A percentile compares a stretch with the other conserved stretches of the same genome.
Conservation (phyloP, 2,888 invertebrate species). For the Polyommatus icarus region DNA sequence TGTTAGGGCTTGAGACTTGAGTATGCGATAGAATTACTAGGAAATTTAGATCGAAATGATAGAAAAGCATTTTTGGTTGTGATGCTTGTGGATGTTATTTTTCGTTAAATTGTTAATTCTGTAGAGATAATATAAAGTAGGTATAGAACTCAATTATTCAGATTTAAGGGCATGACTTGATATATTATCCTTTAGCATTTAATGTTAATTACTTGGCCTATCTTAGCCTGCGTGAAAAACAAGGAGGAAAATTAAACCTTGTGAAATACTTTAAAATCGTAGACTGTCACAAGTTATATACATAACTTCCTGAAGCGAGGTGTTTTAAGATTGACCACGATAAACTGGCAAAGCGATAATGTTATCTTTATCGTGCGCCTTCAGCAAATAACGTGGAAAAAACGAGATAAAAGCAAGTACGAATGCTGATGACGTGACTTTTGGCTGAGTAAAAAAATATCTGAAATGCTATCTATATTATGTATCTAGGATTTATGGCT, state of each 20-base stretch:
- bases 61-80: not conserved
- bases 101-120: too few species aligned
- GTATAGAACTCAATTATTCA: too few species aligned
- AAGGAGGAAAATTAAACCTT: conserved; percentile 42
- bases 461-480: not conserved
- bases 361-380: conserved; percentile 67
- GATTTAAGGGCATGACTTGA: too few species aligned
- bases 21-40: not conserved
- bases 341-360: conserved; percentile 29
- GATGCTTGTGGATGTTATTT: not conserved
- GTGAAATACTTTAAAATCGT: conserved; percentile 27
- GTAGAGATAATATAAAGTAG: too few species aligned
- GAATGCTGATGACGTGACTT: conserved; percentile 56
- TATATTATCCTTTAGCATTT: not conserved
- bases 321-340: conserved; percentile 26
- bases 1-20: not conserved
- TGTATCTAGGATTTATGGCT: not conserved
- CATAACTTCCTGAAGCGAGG: conserved; percentile 28
- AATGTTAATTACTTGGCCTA: not conserved
- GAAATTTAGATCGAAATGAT: not conserved
- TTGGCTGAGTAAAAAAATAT: not conserved
- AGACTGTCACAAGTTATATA: conserved; percentile 8
- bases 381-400: conserved; percentile 77
- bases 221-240: not conserved
- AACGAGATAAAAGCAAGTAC: conserved; percentile 71